Percentiles rank a stretch among this genome's conserved stretches.
Evolutionary conservation across 2,888 invertebrate genomes (phyloP).

Genomic region (Ormia ochracea): DNA sequence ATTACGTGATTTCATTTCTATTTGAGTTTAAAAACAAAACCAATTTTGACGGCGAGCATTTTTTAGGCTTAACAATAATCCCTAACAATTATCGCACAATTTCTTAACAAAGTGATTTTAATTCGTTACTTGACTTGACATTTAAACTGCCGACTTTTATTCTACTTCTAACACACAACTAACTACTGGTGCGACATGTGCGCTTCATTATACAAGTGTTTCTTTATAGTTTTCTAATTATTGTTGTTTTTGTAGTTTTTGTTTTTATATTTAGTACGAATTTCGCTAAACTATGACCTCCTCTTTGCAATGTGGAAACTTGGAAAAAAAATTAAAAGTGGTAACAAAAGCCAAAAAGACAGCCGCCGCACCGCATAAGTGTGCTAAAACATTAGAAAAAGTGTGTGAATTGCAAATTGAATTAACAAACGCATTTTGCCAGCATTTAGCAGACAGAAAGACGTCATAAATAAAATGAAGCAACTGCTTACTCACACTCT

Average conservation of each 20-base stretch:
- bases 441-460: conserved; percentile 57
- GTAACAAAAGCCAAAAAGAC: neutral
- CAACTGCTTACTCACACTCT: neutral
- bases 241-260: neutral
- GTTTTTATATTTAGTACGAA: neutral
- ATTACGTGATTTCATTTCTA: conserved; percentile 8
- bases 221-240: conserved; percentile 9
- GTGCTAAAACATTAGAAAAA: conserved; percentile 49
- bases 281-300: conserved; percentile 8
- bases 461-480: conserved; percentile 39
- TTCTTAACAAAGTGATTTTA: conserved; percentile 9
- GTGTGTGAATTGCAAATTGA: conserved; percentile 56
- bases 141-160: conserved; percentile 13
- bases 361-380: conserved; percentile 27
- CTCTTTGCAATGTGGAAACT: neutral
- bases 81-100: conserved; percentile 22
- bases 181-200: neutral
- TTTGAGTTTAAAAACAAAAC: neutral
- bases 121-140: conserved; percentile 6
- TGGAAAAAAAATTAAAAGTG: neutral
- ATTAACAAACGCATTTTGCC: conserved; percentile 56
- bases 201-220: neutral
- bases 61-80: conserved; percentile 27
- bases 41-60: neutral
- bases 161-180: neutral